Base-by-base conservation (phyloP, 2,113 vertebrate genomes). In the Oxyura jamaicensis region DNA sequence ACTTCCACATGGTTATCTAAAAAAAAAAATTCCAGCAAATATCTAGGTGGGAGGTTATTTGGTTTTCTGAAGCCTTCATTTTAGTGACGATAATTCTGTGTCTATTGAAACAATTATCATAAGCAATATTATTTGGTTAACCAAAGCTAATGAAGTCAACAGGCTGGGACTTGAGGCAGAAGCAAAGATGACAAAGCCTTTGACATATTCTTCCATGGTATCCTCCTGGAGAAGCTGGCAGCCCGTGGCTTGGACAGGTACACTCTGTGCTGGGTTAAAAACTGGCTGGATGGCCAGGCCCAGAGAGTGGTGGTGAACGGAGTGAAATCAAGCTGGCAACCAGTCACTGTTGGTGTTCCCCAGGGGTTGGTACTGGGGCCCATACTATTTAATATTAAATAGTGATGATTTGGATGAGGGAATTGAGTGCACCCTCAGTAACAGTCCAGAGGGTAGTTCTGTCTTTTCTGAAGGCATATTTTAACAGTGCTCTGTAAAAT, bases 401-500 rank as follows among this genome's bases (percentile, higher is more conserved):
- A 42, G 14, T 42, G 42, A 42, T 42, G 42, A 16, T 42, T 42
- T 42, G 42, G 42, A 42, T 42, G 42, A 42, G 42, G 42, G 42
- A 42, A 42, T 42, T 42, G 42, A 42, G 15, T 42, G 42, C 42
- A 42, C 42, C 42, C 42, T 6, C 42, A 42, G 39, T 41, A 41
- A 41, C 39, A 41, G 20, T 41, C 80, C 2, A 3, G 48, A 71
- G 67, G 9, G 23, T 13, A 6, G 5, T 20, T 23, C 22, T 29
- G 42, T 46, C 44, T 82, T 94, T 94, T 75, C 82, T 72, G 87
- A 94, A 86, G 75, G 76, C 82, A 65, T 71, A 86, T 84, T 56
- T 56, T 59, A 41, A 55, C 93, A 86, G 63, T 63, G 72, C 94
- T 55, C 63, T 83, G 78, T 71, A 90, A 95, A 87, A 85, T 79